Conservation (phyloP, 2,888 invertebrate species). For the Pristionchus japonicus region DNA sequence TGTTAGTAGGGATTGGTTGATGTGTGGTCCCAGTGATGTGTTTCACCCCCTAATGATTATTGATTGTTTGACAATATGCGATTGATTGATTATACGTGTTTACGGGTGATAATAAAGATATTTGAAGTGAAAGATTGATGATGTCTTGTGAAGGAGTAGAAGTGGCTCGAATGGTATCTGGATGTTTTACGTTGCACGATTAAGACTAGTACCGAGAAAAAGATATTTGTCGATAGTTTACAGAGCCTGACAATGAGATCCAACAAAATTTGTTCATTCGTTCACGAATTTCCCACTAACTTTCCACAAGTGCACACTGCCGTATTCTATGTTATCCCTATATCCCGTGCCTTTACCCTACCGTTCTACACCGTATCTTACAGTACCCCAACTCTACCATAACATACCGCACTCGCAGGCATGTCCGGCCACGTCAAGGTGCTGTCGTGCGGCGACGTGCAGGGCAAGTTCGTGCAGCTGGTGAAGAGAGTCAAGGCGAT, state of each 20-base stretch:
- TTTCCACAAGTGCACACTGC: neutral
- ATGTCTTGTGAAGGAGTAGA: neutral
- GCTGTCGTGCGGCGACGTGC: slow-evolving; percentile 72
- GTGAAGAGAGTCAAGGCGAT: slow-evolving; percentile 64
- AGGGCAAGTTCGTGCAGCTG: slow-evolving; percentile 69
- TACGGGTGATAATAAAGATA: slow-evolving; percentile 21
- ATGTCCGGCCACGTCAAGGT: slow-evolving; percentile 57
- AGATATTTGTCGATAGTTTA: no score
- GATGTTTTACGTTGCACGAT: neutral
- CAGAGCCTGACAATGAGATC: no score
- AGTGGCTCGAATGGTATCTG: neutral
- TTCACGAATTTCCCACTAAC: neutral
- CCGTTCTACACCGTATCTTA: neutral
- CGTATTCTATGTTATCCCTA: no score
- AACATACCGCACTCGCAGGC: neutral
- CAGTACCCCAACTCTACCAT: neutral
- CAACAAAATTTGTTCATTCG: no score
- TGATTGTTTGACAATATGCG: neutral
- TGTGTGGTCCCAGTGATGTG: no score
- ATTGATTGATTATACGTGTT: neutral
- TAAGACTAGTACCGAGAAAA: neutral
- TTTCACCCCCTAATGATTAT: neutral
- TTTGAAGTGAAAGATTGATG: neutral
- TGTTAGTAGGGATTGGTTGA: no score
- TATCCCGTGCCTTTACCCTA: neutral